Conservation (phyloP, 2,888 invertebrate species). For the Andrena chrysosceles region DNA sequence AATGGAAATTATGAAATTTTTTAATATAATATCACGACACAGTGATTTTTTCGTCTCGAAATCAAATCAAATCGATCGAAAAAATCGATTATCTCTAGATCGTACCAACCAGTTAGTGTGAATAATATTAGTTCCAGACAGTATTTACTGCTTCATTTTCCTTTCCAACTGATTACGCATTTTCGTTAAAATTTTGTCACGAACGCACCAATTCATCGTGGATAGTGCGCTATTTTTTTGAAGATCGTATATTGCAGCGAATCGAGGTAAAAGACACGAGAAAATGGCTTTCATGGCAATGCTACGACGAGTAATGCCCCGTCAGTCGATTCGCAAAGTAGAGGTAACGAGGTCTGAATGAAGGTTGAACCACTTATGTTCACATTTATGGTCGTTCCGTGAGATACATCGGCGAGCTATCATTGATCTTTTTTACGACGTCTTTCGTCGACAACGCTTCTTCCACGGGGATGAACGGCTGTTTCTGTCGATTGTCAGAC, state of each 20-base stretch:
- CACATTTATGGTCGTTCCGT: conserved; percentile 53
- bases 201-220: not conserved
- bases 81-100: too few species aligned
- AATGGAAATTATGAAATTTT: too few species aligned
- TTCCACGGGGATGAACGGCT: not conserved
- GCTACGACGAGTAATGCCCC: conserved; percentile 31
- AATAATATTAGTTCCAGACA: too few species aligned
- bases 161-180: conserved; percentile 1
- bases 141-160: not conserved
- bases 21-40: too few species aligned
- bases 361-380: conserved; percentile 55
- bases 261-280: conserved; percentile 28
- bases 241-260: conserved; percentile 1
- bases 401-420: conserved; percentile 37
- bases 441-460: conserved; percentile 16
- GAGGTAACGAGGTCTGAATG: conserved; percentile 53
- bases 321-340: conserved; percentile 42
- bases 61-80: too few species aligned
- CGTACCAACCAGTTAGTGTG: too few species aligned
- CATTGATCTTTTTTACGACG: conserved; percentile 39
- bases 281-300: conserved; percentile 33
- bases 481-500: not conserved
- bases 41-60: too few species aligned
- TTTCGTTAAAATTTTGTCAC: conserved; percentile 4
- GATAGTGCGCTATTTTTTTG: not conserved